Evolutionary conservation across 2,888 invertebrate genomes (phyloP), one percentile per base, ranked within the genome.

Genomic region (Xestia c-nigrum): DNA sequence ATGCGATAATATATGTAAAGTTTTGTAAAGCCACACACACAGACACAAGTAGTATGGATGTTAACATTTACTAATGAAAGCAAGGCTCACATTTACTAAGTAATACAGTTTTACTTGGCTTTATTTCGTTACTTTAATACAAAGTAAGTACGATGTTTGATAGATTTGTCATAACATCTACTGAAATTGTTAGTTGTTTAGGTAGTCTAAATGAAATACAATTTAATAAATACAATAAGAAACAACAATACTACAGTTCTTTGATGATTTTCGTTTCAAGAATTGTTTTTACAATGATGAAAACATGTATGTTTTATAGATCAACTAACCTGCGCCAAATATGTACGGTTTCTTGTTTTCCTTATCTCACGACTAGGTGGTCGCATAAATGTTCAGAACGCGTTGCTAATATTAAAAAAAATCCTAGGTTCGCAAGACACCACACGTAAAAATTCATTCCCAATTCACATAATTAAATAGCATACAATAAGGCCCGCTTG

Each of bases 1-100:
- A 61, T 68, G 47, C 67, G 16, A 68, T 47, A 76, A 57, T 76
- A 66, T 57, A 81, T 59, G 47, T 72, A 61, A 38, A n/a, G 4
- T 63, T 47, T 71, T 64, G 24, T 76, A 65, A 72, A 83, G 71
- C 78, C 59, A 82, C 73, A 82, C 69, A 77, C 78, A 77, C 77
- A 77, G 64, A 57, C 70, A 67, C 55, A 5, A 77, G 47, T 55
- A 72, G 46, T 65, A 73, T 77, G 52, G 40, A 83, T 43, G 46
- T 77, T 65, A 55, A 66, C 9, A 50, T 70, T 52, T 52, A 52
- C 12, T 59, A 64, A 74, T 81, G 59, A 57, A 85, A 82, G 85
- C 81, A 31, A 40, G 47, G 38, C 57, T 68, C 38, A 55, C 9
- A 19, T 38, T n/a, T 19, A 59, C 47, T 16, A 69, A 50, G 7